phyloP scores from a whole-genome alignment of 2,113 vertebrate genomes.

The Cheirogaleus medius region DNA sequence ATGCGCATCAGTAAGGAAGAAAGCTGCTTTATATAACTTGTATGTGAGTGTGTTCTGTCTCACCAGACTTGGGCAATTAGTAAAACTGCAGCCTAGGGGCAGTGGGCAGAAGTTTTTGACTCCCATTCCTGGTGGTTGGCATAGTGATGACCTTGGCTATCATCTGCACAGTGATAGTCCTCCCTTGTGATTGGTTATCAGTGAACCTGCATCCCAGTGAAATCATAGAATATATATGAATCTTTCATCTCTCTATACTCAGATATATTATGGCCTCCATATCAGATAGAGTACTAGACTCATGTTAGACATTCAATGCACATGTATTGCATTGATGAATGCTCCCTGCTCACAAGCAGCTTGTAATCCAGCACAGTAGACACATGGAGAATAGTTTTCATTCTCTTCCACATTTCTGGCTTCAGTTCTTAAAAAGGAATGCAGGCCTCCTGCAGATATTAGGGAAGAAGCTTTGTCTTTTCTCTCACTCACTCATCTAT shows the following conservation, averaged over 20 bases:
- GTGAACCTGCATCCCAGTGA: not conserved
- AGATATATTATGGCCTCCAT: too few relatives aligned
- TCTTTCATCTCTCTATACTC: not conserved
- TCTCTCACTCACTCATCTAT: not conserved
- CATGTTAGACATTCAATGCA: not conserved
- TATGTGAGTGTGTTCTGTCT: not conserved
- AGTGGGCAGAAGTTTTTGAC: not conserved
- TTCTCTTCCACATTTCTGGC: not conserved
- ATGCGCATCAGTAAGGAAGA: not conserved
- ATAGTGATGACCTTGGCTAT: not conserved
- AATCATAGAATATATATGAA: not conserved
- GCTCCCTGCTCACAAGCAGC: not conserved
- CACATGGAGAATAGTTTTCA: not conserved
- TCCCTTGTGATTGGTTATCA: not conserved
- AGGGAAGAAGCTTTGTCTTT: not conserved
- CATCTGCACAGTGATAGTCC: not conserved
- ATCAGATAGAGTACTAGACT: not conserved
- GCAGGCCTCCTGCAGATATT: not conserved
- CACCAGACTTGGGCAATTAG: not conserved
- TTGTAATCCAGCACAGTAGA: not conserved
- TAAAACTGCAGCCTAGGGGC: not conserved
- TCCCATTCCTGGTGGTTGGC: not conserved
- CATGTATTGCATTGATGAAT: not conserved
- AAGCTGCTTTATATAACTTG: not conserved
- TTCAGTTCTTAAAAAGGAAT: not conserved